phyloP scores from a whole-genome alignment of 2,797 vertebrate genomes.

The Argyrosomus regius region DNA sequence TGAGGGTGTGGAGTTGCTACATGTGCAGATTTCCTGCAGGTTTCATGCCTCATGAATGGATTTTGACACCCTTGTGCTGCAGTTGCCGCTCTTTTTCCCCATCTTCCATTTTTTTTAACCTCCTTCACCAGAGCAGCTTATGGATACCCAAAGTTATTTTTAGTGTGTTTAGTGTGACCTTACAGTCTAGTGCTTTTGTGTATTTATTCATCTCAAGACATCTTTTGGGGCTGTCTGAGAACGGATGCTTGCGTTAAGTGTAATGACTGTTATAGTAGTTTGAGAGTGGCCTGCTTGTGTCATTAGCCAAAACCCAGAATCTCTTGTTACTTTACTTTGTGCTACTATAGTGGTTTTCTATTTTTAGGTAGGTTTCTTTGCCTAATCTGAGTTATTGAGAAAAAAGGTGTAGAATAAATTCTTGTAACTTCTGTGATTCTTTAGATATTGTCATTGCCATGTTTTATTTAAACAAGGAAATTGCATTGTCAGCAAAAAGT shows the following conservation, averaged over 20 bases:
- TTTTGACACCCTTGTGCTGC: constrained; percentile 15
- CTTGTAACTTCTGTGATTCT: not conserved
- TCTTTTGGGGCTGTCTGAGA: not conserved
- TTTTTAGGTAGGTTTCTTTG: not conserved
- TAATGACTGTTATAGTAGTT: not conserved
- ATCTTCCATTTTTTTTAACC: constrained; percentile 11
- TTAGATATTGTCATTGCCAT: constrained; percentile 6
- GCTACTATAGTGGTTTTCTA: not conserved
- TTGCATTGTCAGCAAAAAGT: constrained; percentile 48
- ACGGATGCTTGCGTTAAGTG: not conserved
- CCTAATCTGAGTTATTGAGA: not conserved
- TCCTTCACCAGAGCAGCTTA: not conserved
- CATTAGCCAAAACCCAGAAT: not conserved
- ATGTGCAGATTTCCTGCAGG: constrained; percentile 26
- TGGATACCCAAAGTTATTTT: not conserved
- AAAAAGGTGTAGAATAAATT: not conserved
- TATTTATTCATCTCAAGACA: not conserved
- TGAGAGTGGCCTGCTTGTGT: not conserved
- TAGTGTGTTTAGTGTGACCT: constrained; percentile 1
- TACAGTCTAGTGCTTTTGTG: not conserved
- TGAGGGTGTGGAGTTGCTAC: constrained; percentile 10
- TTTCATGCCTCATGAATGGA: constrained; percentile 2
- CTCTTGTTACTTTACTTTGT: not conserved
- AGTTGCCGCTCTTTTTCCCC: not conserved
- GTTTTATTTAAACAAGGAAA: constrained; percentile 47